A percentile compares a stretch with the other conserved stretches of the same genome.
Evolutionary conservation across 2,797 vertebrate genomes (phyloP).

Genomic region (Buphagus erythrorhynchus): DNA sequence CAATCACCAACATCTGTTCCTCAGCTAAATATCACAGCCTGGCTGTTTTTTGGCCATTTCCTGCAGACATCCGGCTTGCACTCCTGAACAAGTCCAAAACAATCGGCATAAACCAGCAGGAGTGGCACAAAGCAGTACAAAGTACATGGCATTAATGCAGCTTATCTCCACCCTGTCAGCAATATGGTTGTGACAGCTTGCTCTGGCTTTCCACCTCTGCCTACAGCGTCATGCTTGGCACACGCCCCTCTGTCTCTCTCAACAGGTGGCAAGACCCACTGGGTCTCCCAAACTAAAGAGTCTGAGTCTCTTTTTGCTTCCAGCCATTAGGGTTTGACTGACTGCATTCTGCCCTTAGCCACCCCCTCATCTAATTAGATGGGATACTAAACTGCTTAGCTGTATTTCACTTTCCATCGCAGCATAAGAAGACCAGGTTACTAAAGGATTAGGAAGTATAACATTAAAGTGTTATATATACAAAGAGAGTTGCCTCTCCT

Average conservation of each 20-base stretch:
- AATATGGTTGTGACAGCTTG: not conserved
- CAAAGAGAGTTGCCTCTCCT: not conserved
- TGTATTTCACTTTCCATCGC: slow-evolving; percentile 39
- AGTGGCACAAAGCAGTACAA: slow-evolving; percentile 28
- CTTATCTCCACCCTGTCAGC: slow-evolving; percentile 23
- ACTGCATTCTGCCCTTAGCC: not conserved
- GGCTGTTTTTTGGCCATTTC: fast-evolving
- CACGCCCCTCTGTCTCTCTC: not conserved
- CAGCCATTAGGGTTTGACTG: not conserved
- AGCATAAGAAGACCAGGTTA: slow-evolving; percentile 15
- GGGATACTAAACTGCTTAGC: slow-evolving; percentile 55
- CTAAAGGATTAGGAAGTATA: slow-evolving; percentile 25
- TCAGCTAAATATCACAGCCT: not conserved
- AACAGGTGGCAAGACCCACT: not conserved
- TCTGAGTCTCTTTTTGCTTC: not conserved
- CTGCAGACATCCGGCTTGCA: not conserved
- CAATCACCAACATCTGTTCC: not conserved
- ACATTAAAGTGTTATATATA: not conserved
- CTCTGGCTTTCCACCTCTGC: not conserved
- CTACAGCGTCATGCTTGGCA: not conserved
- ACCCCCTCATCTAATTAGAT: slow-evolving; percentile 4
- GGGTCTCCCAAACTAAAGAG: not conserved
- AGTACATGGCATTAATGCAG: not conserved
- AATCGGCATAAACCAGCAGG: not conserved
- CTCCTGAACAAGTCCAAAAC: not conserved